Evolutionary conservation across 2,888 invertebrate genomes (phyloP).

Genomic region (Drosophila yooni): DNA sequence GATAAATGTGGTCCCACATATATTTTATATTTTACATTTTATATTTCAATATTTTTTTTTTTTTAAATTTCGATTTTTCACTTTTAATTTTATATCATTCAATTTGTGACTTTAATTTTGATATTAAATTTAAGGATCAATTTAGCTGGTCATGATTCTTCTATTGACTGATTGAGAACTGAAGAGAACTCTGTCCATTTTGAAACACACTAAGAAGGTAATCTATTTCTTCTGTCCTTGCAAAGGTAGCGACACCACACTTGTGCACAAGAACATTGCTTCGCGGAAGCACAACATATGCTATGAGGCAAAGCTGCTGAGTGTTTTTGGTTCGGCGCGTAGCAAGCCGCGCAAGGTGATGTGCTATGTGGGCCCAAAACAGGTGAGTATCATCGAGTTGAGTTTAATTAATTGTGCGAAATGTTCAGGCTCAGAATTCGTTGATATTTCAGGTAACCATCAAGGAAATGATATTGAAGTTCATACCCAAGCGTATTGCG

Average conservation of each 20-base stretch:
- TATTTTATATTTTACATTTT: too few species aligned
- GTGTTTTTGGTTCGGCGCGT: constrained; percentile 85
- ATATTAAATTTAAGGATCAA: too few species aligned
- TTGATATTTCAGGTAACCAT: constrained; percentile 89
- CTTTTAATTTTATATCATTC: too few species aligned
- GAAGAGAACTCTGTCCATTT: background rate
- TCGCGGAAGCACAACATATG: constrained; percentile 94
- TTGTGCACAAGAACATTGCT: constrained; percentile 94
- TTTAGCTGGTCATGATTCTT: too few species aligned
- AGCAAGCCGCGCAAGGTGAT: constrained; percentile 94
- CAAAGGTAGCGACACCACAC: constrained; percentile 90
- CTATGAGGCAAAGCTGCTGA: constrained; percentile 92
- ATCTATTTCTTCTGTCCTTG: background rate
- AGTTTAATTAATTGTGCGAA: constrained; percentile 25
- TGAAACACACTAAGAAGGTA: background rate
- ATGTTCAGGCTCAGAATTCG: constrained; percentile 81
- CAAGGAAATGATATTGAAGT: constrained; percentile 96
- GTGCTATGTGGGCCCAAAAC: constrained; percentile 96
- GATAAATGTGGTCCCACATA: too few species aligned
- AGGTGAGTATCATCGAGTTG: constrained; percentile 84
- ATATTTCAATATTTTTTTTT: too few species aligned
- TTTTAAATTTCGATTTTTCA: too few species aligned
- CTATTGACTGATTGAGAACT: too few species aligned
- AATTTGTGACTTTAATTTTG: too few species aligned
- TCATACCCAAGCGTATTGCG: constrained; percentile 95